These are phyloP conservation scores for Bacillus rossius DNA, from an alignment of 1,140 invertebrate species.

Conservation along the genomic window DNA sequence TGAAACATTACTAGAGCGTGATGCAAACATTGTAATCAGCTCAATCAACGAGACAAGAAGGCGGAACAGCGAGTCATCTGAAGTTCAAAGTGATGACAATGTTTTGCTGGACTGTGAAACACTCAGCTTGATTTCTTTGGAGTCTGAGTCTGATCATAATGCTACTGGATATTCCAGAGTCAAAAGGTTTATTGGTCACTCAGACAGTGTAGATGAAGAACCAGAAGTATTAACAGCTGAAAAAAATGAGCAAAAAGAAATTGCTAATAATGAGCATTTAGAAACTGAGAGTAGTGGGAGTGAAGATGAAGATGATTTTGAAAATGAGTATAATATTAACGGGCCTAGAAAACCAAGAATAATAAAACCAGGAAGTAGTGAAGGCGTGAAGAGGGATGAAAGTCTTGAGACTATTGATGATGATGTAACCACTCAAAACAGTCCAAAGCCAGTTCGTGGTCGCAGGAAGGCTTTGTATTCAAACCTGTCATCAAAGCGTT, in stretches of 20 bases:
- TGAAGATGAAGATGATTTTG: neutral
- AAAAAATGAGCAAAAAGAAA: neutral
- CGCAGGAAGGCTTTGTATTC: conserved; percentile 63
- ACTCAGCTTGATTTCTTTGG: conserved; percentile 61
- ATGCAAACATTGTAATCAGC: conserved; percentile 50
- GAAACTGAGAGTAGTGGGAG: neutral
- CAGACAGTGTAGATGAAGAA: neutral
- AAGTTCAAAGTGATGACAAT: conserved; percentile 42
- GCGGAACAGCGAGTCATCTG: conserved; percentile 29
- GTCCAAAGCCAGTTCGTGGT: conserved; percentile 63
- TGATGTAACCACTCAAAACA: conserved; percentile 6
- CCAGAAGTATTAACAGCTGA: neutral
- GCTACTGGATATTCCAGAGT: conserved; percentile 1
- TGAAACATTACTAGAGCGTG: conserved; percentile 44
- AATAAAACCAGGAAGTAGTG: conserved; percentile 45
- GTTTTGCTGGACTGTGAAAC: conserved; percentile 58
- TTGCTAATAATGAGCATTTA: conserved; percentile 1
- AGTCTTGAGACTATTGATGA: conserved; percentile 34
- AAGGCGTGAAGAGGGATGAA: conserved; percentile 31
- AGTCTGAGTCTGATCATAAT: conserved; percentile 48
- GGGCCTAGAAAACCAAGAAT: conserved; percentile 48
- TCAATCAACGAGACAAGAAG: conserved; percentile 43
- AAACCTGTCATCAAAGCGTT: no score
- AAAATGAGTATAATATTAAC: neutral
- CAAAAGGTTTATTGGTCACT: neutral